phyloP scores from a whole-genome alignment of 1,140 invertebrate genomes.

The Drosophila punjabiensis region DNA sequence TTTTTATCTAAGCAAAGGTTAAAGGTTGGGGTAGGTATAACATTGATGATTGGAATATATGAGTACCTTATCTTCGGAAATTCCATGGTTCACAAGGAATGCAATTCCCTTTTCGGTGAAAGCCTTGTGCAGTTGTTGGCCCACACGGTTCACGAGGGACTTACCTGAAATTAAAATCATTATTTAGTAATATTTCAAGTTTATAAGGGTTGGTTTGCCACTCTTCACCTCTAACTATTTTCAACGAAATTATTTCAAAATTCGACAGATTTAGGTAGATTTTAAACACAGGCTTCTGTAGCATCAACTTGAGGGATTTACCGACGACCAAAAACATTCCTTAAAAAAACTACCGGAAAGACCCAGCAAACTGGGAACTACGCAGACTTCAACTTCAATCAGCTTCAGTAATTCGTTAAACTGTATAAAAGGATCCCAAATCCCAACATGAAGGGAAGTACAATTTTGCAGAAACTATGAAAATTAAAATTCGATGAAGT shows the following conservation, averaged over 20 bases:
- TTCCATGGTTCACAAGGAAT: slow-evolving; percentile 90
- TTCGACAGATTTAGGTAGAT: no score
- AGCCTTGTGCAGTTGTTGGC: slow-evolving; percentile 89
- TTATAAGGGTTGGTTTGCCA: not conserved
- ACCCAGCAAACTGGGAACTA: no score
- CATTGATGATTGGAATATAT: no score
- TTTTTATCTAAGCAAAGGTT: slow-evolving; percentile 86
- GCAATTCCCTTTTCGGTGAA: slow-evolving; percentile 90
- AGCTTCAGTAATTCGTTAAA: no score
- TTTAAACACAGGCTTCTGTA: no score
- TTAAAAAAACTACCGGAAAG: no score
- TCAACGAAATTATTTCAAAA: not conserved
- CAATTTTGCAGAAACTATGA: not conserved
- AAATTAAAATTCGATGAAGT: not conserved
- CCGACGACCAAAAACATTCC: no score
- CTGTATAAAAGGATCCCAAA: no score
- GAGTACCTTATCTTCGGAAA: slow-evolving; percentile 89
- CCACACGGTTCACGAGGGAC: slow-evolving; percentile 89
- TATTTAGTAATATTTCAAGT: not conserved
- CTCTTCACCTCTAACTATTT: not conserved
- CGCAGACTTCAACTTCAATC: no score
- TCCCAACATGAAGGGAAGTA: no score
- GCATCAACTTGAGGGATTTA: no score
- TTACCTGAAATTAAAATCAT: slow-evolving; percentile 43
- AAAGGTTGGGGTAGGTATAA: not conserved